Conservation (phyloP, 2,113 vertebrate species). For the Brachyistius frenatus region DNA sequence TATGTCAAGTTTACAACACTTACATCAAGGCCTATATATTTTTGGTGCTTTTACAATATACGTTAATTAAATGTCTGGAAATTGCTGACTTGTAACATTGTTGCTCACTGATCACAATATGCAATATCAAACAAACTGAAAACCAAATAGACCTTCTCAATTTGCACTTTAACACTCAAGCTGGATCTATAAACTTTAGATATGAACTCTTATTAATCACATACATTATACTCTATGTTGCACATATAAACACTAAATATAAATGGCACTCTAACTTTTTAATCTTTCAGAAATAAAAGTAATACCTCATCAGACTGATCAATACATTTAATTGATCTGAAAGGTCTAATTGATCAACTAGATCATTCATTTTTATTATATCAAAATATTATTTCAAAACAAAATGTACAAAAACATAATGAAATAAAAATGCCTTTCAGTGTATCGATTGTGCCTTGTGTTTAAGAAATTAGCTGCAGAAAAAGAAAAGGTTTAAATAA, state of each 20-base stretch:
- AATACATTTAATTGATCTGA: not conserved
- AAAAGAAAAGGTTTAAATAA: not conserved
- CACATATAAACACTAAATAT: conserved; percentile 1
- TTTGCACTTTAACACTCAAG: not conserved
- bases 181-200: not conserved
- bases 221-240: not conserved
- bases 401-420: not conserved
- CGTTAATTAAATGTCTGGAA: not conserved
- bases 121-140: not conserved
- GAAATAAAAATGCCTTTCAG: not conserved
- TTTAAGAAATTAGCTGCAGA: conserved; percentile 2
- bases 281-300: not conserved
- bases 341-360: not conserved
- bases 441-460: not conserved
- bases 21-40: not conserved
- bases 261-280: not conserved
- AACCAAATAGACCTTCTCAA: not conserved
- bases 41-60: not conserved
- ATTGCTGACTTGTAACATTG: not conserved
- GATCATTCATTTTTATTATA: not conserved
- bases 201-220: not conserved
- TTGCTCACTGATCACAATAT: not conserved
- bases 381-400: not conserved
- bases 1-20: not conserved
- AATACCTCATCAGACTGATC: not conserved